Percentiles rank a stretch among this genome's conserved stretches.
Evolutionary conservation across 2,797 vertebrate genomes (phyloP).

Genomic region (Alfaro cultratus): DNA sequence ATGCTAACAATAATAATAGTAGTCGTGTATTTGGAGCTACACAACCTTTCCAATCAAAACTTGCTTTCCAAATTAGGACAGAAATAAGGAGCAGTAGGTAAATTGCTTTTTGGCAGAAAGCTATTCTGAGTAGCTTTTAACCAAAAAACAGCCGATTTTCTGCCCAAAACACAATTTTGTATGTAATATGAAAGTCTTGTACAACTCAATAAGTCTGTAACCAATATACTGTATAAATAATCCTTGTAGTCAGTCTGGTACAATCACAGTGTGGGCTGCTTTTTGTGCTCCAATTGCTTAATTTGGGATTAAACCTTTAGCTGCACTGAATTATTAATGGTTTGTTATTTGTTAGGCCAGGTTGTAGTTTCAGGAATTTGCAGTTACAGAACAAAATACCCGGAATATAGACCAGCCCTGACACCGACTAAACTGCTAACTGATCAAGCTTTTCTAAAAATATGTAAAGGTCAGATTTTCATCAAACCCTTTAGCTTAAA

Average conservation of each 20-base stretch:
- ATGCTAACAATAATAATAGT: background rate
- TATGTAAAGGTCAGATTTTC: background rate
- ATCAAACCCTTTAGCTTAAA: background rate
- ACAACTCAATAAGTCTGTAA: background rate
- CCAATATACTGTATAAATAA: background rate
- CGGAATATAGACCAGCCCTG: background rate
- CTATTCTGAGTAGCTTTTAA: background rate
- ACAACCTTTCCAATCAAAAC: background rate
- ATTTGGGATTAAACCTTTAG: background rate
- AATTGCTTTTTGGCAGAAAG: too few species aligned
- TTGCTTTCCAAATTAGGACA: background rate
- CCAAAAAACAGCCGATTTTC: background rate
- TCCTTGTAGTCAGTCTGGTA: background rate
- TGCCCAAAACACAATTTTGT: background rate
- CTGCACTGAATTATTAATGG: background rate
- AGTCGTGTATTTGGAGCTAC: background rate
- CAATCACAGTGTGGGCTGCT: background rate
- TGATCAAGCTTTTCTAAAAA: background rate
- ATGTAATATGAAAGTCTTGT: background rate
- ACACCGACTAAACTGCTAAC: background rate
- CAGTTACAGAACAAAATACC: background rate
- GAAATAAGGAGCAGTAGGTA: background rate
- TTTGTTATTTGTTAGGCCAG: background rate
- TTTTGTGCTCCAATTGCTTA: background rate
- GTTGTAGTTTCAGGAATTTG: background rate